Evolutionary conservation across 2,113 vertebrate genomes (phyloP).

Genomic region (Nansenia antarctica): DNA sequence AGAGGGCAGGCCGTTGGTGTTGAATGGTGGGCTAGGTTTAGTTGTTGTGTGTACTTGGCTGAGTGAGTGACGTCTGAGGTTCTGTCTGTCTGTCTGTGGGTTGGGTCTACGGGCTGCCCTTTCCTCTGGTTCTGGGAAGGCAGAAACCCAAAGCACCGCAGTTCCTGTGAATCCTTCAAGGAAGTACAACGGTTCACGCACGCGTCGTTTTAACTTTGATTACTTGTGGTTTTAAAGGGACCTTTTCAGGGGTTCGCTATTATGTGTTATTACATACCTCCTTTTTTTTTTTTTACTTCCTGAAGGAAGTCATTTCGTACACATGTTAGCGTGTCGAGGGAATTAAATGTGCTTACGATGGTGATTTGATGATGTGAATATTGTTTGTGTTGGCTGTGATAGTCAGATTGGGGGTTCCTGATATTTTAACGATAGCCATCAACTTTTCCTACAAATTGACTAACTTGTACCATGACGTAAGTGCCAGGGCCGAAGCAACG

Average conservation of each 20-base stretch:
- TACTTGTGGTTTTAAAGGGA: too few species aligned
- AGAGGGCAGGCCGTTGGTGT: constrained; percentile 32
- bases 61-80: too few species aligned
- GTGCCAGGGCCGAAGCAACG: constrained; percentile 34
- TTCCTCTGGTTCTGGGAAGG: too few species aligned
- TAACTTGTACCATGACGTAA: constrained; percentile 44
- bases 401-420: constrained; percentile 33
- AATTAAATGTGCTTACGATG: background rate
- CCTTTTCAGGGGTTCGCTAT: too few species aligned
- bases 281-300: too few species aligned
- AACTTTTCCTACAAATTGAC: constrained; percentile 43
- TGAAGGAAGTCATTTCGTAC: background rate
- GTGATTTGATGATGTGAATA: constrained; percentile 34
- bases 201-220: too few species aligned
- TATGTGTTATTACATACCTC: too few species aligned
- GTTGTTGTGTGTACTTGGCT: too few species aligned
- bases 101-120: too few species aligned
- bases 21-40: constrained; percentile 26
- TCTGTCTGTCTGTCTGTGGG: too few species aligned
- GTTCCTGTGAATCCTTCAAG: background rate
- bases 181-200: too few species aligned
- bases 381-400: constrained; percentile 36
- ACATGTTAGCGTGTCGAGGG: background rate
- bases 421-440: constrained; percentile 58
- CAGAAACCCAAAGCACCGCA: too few species aligned